Conservation (phyloP, 2,797 vertebrate species). For the Gouania willdenowi region DNA sequence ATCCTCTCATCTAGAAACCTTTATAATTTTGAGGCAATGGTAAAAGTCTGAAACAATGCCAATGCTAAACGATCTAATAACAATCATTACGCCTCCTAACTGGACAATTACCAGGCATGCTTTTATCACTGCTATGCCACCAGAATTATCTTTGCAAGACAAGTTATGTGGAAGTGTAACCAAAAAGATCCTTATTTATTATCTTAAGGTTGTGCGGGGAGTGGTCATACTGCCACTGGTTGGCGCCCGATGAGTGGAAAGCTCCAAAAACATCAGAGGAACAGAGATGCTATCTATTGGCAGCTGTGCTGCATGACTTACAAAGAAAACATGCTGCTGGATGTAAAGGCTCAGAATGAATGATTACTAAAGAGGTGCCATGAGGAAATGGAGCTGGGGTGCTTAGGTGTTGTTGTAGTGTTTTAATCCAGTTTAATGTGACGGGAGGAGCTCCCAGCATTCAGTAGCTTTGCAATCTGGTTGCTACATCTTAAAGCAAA, state of each 20-base stretch:
- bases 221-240: constrained; percentile 22
- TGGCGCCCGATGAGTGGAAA: constrained; percentile 37
- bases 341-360: constrained; percentile 29
- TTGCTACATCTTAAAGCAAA: too few relatives aligned
- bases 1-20: too few relatives aligned
- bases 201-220: constrained; percentile 29
- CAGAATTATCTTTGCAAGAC: constrained; percentile 13
- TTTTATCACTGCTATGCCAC: too few relatives aligned
- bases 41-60: too few relatives aligned
- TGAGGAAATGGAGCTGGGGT: constrained; percentile 4
- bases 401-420: not conserved
- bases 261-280: constrained; percentile 32
- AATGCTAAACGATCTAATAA: too few relatives aligned
- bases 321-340: constrained; percentile 48
- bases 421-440: too few relatives aligned
- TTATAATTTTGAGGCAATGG: too few relatives aligned
- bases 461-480: too few relatives aligned
- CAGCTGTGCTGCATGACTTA: constrained; percentile 25
- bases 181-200: constrained; percentile 41
- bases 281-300: constrained; percentile 46
- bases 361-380: constrained; percentile 8
- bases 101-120: too few relatives aligned
- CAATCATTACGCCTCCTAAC: too few relatives aligned
- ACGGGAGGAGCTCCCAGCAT: not conserved
- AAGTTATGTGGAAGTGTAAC: constrained; percentile 17